Evolutionary conservation across 2,113 vertebrate species (phyloP).

Genomic region (Coregonus clupeaformis): DNA sequence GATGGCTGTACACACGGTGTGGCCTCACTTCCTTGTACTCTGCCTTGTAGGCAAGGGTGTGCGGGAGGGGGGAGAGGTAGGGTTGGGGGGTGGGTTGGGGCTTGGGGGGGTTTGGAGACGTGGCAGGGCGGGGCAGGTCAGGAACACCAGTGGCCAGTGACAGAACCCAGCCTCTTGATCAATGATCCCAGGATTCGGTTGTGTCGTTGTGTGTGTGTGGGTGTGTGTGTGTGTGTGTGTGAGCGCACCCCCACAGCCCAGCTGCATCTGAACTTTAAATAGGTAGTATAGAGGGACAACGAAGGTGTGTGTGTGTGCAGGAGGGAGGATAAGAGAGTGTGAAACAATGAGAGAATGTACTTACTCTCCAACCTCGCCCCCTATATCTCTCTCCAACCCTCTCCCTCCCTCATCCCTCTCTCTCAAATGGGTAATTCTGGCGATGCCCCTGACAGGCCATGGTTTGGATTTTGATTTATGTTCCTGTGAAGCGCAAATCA

Average conservation of each 20-base stretch:
- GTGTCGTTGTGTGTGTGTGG: slow-evolving; percentile 26
- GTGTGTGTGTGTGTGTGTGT: slow-evolving; percentile 2
- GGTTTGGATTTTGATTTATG: slow-evolving; percentile 99
- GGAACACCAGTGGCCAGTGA: slow-evolving; percentile 70
- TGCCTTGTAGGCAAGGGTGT: slow-evolving; percentile 66
- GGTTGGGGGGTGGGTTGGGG: slow-evolving; percentile 50
- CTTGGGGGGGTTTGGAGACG: slow-evolving; percentile 52
- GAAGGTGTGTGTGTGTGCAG: not conserved
- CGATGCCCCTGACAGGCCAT: slow-evolving; percentile 98
- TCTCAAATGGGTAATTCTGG: slow-evolving; percentile 99
- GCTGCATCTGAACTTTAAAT: too few relatives aligned
- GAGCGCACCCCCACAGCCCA: not conserved
- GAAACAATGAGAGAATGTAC: slow-evolving; percentile 64
- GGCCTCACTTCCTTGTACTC: slow-evolving; percentile 82
- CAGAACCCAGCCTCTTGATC: slow-evolving; percentile 74
- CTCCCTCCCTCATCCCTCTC: slow-evolving; percentile 82
- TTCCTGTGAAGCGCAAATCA: slow-evolving; percentile 99
- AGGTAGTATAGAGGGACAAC: too few relatives aligned
- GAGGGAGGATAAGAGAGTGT: slow-evolving; percentile 39
- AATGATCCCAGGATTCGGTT: slow-evolving; percentile 69
- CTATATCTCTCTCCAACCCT: slow-evolving; percentile 53
- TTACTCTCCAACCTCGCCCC: slow-evolving; percentile 65
- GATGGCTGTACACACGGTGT: slow-evolving; percentile 78
- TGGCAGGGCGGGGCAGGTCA: slow-evolving; percentile 66
- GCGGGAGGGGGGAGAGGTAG: slow-evolving; percentile 38